Evolutionary conservation across 2,797 vertebrate genomes (phyloP).

Genomic region (Pelodytes ibericus): DNA sequence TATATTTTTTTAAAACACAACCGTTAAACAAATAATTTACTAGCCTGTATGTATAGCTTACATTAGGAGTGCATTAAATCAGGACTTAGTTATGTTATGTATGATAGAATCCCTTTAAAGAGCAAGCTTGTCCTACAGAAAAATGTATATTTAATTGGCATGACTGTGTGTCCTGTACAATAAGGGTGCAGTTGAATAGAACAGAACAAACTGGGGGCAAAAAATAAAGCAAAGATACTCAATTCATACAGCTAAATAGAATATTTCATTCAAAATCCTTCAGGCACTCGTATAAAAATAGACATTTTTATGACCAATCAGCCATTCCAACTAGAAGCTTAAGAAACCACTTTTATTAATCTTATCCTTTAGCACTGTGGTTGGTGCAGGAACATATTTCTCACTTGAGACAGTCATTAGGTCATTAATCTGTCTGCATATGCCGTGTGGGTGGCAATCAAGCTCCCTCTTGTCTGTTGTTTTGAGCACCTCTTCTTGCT

Average conservation of each 20-base stretch:
- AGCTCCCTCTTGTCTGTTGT: conserved; percentile 8
- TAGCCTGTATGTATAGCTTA: too few relatives aligned
- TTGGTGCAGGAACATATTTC: conserved; percentile 9
- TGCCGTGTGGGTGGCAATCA: conserved; percentile 26
- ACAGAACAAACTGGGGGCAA: background rate
- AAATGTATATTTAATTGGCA: too few relatives aligned
- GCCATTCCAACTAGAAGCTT: background rate
- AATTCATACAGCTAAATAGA: background rate
- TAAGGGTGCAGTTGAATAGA: background rate
- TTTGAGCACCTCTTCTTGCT: background rate
- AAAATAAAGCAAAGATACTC: background rate
- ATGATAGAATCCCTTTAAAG: too few relatives aligned
- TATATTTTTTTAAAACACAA: too few relatives aligned
- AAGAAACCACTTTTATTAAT: background rate
- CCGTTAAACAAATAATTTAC: too few relatives aligned
- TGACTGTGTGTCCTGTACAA: background rate
- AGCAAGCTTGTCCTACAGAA: too few relatives aligned
- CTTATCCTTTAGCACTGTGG: conserved; percentile 1
- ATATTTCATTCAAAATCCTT: conserved; percentile 5
- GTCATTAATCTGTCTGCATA: conserved; percentile 29
- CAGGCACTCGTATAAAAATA: background rate
- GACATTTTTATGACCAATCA: background rate
- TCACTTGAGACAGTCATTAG: conserved; percentile 31
- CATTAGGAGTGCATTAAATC: too few relatives aligned
- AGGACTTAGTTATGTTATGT: too few relatives aligned